Base-by-base conservation (phyloP, 2,888 invertebrate species). In the Chesias legatella region DNA sequence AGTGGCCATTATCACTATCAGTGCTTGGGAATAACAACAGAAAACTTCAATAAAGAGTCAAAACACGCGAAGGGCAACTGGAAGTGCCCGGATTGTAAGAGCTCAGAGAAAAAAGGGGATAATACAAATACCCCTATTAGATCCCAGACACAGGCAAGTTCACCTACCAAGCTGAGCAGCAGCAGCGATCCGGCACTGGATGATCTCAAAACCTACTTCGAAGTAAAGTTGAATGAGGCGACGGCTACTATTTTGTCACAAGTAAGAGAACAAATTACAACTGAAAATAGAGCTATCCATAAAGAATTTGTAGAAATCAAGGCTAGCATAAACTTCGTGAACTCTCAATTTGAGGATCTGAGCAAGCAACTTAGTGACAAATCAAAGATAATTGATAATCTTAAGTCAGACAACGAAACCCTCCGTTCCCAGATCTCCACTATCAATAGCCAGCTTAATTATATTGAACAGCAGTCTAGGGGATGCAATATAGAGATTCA, bases 1-100 rank as follows among this genome's bases (percentile, higher is more conserved):
- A n/a, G n/a, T n/a, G n/a, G n/a, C n/a, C n/a, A n/a, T n/a, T n/a
- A n/a, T n/a, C n/a, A n/a, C n/a, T n/a, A n/a, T n/a, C n/a, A n/a
- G n/a, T n/a, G n/a, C n/a, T n/a, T n/a, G n/a, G n/a, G n/a, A n/a
- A n/a, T n/a, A n/a, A n/a, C n/a, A n/a, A n/a, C n/a, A n/a, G n/a
- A n/a, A n/a, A n/a, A n/a, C n/a, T n/a, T n/a, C n/a, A 23, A 7
- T n/a, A 30, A 30, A 30, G 29, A 30, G 9, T 30, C 29, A 7
- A 30, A 20, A 8, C 29, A 30, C 7, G 7, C 29, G n/a, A 30
- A 20, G 9, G n/a, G 8, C 1, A 20, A 6, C 20, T 30, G 29
- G 29, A 30, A 30, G 20, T 30, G 29, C 7, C 20, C 29, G 4
- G 7, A 30, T 2, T 30, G 29, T 7, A 30, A 30, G 20, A 30